Evolutionary conservation across 2,113 vertebrate genomes (phyloP).

Genomic region (Crypturellus undulatus): DNA sequence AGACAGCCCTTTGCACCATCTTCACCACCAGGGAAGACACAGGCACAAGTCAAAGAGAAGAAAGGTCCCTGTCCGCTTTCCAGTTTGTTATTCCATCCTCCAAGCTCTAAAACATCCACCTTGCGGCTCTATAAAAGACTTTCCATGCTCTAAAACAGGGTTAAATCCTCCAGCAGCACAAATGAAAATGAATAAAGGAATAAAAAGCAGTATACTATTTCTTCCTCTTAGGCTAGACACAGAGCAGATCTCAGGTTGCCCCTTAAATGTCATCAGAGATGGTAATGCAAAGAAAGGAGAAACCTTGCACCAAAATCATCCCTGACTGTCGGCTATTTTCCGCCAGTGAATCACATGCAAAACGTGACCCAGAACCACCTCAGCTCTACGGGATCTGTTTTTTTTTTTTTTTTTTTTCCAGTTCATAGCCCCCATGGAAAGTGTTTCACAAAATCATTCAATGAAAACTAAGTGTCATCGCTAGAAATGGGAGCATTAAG

Average conservation of each 20-base stretch:
- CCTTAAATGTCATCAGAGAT: not conserved
- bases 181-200: not conserved
- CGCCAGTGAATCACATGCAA: not conserved
- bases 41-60: not conserved
- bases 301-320: not conserved
- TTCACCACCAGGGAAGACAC: not conserved
- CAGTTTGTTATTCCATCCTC: not conserved
- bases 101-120: not conserved
- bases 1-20: not conserved
- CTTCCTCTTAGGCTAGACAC: not conserved
- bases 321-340: not conserved
- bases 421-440: not conserved
- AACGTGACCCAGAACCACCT: not conserved
- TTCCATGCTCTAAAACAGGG: accelerated
- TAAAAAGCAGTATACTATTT: not conserved
- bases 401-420: not conserved
- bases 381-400: not conserved
- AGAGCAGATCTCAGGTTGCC: not conserved
- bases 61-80: not conserved
- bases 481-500: not conserved
- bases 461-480: not conserved
- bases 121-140: not conserved
- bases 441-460: not conserved
- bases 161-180: not conserved
- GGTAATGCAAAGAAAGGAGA: not conserved